Base-by-base conservation (phyloP, 2,888 invertebrate species). In the Spilarctia lutea region DNA sequence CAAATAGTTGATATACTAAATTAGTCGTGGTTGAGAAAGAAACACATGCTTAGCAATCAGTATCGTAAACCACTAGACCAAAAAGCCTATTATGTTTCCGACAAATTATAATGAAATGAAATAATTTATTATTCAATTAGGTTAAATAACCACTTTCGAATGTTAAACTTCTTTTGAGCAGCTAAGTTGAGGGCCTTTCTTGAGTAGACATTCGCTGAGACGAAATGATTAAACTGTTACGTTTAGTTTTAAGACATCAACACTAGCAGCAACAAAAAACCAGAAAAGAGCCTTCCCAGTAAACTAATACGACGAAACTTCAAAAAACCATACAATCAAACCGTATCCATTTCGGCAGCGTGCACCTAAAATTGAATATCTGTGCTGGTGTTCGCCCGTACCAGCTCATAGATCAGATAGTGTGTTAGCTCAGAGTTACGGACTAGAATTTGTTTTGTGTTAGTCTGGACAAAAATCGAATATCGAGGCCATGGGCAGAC, bases 301-400 rank as follows among this genome's bases (percentile, higher is more conserved):
- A 3, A 30, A 60, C 30, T 6, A 66, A 52, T 39, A 52, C 35
- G 11, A 42, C 27, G 20, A 18, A 48, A 33, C 45, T 56, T 3
- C 30, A 27, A 39, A 69, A 75, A 72, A 45, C 30, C 56, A 52
- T 67, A 63, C 75, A 75, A 73, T 73, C 60, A 45, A n/a, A 67
- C 56, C 67, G 24, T 27, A 67, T 73, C 75, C 42, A 42, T 52
- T n/a, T 68, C 63, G n/a, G 45, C 69, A 65, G 67, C 52, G 35
- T 68, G 71, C 75, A 72, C 30, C 33, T 65, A 66, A 80, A 81
- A 85, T 85, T 82, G 79, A 82, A 83, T 85, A 82, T 78, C 76
- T 71, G 69, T 60, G 63, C 70, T 67, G 39, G 63, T 18, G 30
- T 63, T 30, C 65, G 42, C 72, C 72, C 48, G 71, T 75, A 66